A percentile compares a stretch with the other conserved stretches of the same genome.
Conservation (phyloP, 2,888 invertebrate genomes). For the Pachycephus smyrnensis region DNA sequence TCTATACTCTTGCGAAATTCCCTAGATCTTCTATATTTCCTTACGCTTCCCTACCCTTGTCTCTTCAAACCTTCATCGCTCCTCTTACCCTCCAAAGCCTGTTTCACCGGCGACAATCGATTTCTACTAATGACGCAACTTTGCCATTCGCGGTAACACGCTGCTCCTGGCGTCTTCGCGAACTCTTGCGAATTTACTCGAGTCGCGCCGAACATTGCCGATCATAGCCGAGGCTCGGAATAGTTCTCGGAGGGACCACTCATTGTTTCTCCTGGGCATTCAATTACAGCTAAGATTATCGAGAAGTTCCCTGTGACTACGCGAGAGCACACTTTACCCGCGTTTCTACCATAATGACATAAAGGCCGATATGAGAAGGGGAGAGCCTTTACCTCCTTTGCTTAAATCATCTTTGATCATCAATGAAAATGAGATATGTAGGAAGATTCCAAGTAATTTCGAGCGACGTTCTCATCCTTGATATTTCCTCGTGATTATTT, state of each 20-base stretch:
- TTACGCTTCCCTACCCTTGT: background rate
- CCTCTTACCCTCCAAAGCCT: background rate
- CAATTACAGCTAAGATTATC: conserved; percentile 49
- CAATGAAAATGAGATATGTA: background rate
- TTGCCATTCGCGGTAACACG: conserved; percentile 12
- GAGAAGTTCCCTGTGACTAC: conserved; percentile 1
- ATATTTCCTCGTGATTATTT: background rate
- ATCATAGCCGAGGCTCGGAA: conserved; percentile 6
- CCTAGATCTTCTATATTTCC: background rate
- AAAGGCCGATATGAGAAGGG: background rate
- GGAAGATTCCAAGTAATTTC: background rate
- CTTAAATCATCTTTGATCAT: background rate
- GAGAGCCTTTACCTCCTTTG: background rate
- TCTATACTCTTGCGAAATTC: background rate
- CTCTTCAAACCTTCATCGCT: background rate
- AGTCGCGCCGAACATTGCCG: conserved; percentile 4
- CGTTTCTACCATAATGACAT: background rate
- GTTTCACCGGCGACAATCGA: conserved; percentile 25
- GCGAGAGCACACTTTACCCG: background rate
- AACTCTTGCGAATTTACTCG: background rate
- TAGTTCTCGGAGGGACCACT: conserved; percentile 41
- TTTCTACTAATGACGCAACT: conserved; percentile 45
- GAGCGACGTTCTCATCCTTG: background rate
- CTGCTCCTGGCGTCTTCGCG: background rate
- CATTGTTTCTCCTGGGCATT: conserved; percentile 47